Base-by-base conservation (phyloP, 2,888 invertebrate genomes). In the Spodoptera picta region DNA sequence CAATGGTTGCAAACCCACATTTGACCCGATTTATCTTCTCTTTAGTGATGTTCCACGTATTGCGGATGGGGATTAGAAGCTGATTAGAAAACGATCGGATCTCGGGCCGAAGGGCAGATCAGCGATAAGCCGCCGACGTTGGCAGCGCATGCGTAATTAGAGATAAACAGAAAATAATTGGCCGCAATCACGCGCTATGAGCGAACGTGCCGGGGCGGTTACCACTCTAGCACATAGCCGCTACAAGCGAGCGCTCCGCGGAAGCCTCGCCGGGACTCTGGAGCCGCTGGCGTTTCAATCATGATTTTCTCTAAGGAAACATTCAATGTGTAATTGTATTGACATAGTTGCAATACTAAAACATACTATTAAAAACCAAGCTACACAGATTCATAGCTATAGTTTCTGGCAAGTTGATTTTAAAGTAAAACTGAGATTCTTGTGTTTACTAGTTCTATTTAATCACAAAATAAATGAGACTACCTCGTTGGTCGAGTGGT, bases 141-240 rank as follows among this genome's bases (percentile, higher is more conserved):
- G 90, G 92, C 93, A 90, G 92, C 90, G 93, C 89, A 93, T 93
- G 91, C 92, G 92, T 94, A 94, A 94, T 94, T 94, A 94, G 94
- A 93, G 93, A 93, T 93, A 93, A 93, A 93, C 93, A 92, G 92
- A 93, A 94, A 93, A 93, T 94, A 94, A 94, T 94, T 94, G 94
- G 94, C 92, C 89, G 85, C 91, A 92, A 93, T 93, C 92, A 92
- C 90, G 92, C 87, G 90, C 89, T 87, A 87, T 87, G 81, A 84
- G 86, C 84, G 87, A 89, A 90, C 92, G 90, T 90, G 90, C 89
- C 80, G 79, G 84, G 87, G 87, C 85, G 86, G 83, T 82, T 75
- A 78, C 62, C 70, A 66, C 65, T 77, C 79, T 55, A 63, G 27
- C 27, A 3, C 27, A 27, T 27, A 27, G 48, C 56, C 47, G 61